Evolutionary conservation across 92 coral and sea anemone genomes (phyloP).

Genomic region (Virgularia gustaviana): DNA sequence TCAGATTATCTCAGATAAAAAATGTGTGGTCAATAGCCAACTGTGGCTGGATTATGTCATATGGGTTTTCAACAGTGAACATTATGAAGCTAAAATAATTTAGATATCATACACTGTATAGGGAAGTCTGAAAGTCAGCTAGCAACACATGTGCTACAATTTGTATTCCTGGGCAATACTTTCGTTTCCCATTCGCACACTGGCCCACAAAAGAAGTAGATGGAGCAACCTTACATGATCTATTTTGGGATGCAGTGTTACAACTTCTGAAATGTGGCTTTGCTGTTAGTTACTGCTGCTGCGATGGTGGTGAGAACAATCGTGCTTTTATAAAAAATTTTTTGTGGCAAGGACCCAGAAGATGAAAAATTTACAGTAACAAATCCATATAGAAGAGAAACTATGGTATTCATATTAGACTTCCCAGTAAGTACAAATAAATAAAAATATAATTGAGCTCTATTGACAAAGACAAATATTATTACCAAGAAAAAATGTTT

Average conservation of each 20-base stretch:
- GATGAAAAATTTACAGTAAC: conserved; percentile 45
- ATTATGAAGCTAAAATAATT: background rate
- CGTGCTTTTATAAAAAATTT: conserved; percentile 51
- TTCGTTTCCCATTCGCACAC: conserved; percentile 61
- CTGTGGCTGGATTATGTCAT: too few species aligned
- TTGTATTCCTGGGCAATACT: conserved; percentile 57
- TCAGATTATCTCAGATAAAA: too few species aligned
- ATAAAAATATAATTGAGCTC: too few species aligned
- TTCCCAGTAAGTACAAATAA: conserved; percentile 47
- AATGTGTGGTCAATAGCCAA: too few species aligned
- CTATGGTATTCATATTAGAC: conserved; percentile 45
- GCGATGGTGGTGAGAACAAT: conserved; percentile 60
- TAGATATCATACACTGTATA: background rate
- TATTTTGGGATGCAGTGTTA: conserved; percentile 53
- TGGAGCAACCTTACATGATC: conserved; percentile 27
- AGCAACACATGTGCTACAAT: conserved; percentile 60
- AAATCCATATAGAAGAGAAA: conserved; percentile 51
- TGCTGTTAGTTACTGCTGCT: conserved; percentile 44
- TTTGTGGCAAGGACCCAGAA: conserved; percentile 48
- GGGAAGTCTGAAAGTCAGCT: conserved; percentile 37
- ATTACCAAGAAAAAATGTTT: too few species aligned
- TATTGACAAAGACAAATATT: too few species aligned
- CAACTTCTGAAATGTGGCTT: conserved; percentile 40
- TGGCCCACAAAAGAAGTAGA: conserved; percentile 60
- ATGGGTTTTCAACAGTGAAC: too few species aligned